phyloP scores from a whole-genome alignment of 1,140 invertebrate genomes.

The Globodera ellingtonae region DNA sequence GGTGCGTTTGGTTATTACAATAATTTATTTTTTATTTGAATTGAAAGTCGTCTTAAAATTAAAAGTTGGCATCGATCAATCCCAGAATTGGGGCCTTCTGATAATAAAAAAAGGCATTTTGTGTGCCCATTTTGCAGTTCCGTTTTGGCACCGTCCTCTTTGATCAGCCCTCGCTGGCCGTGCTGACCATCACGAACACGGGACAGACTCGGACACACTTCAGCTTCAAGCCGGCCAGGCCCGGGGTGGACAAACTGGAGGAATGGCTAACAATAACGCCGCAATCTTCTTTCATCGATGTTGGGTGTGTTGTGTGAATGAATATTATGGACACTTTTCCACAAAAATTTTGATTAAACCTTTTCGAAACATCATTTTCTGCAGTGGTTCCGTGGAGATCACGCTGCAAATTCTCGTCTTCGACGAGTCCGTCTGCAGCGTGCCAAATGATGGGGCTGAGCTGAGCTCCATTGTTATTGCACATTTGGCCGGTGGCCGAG shows the following conservation, averaged over 20 bases:
- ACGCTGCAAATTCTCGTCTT: constrained; percentile 51
- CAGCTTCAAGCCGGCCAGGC: constrained; percentile 42
- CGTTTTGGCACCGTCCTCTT: constrained; percentile 53
- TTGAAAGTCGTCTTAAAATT: not conserved
- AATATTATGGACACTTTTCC: not conserved
- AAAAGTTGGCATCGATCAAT: not conserved
- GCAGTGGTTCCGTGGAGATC: constrained; percentile 39
- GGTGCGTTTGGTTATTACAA: constrained; percentile 31
- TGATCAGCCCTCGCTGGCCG: constrained; percentile 44
- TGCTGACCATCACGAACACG: constrained; percentile 53
- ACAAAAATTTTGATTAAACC: not conserved
- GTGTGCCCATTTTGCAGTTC: constrained; percentile 36
- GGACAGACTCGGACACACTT: constrained; percentile 48
- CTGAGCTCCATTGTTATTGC: constrained; percentile 57
- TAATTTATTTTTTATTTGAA: not conserved
- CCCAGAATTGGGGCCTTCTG: not conserved
- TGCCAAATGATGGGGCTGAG: constrained; percentile 18
- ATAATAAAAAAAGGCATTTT: too few relatives aligned
- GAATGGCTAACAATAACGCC: constrained; percentile 55
- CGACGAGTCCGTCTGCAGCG: constrained; percentile 24
- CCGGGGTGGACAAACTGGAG: constrained; percentile 29
- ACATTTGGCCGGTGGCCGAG: constrained; percentile 56
- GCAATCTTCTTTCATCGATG: constrained; percentile 47
- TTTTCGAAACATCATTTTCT: not conserved
- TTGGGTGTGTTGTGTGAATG: constrained; percentile 11